phyloP scores from a whole-genome alignment of 2,888 invertebrate genomes.

The Megaustenia siamemsis region DNA sequence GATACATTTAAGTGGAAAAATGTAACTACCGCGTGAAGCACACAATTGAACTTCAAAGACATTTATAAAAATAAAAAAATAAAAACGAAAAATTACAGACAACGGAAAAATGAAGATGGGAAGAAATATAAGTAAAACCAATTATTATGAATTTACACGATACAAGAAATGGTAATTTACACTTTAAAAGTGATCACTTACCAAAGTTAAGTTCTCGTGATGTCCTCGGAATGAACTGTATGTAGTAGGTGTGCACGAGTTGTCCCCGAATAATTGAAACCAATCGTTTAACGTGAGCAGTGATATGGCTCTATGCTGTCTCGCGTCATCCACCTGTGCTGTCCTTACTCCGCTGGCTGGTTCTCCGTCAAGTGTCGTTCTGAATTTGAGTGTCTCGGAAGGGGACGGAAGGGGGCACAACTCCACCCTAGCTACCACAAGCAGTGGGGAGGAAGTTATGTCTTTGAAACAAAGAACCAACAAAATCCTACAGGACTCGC shows the following conservation, averaged over 20 bases:
- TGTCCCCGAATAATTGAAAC: neutral
- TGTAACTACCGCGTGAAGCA: no score
- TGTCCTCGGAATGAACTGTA: conserved; percentile 3
- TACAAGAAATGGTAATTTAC: neutral
- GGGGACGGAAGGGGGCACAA: neutral
- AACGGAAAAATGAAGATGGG: neutral
- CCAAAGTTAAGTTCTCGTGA: neutral
- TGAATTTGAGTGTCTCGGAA: neutral
- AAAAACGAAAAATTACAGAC: neutral
- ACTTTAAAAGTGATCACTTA: neutral
- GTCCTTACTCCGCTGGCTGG: conserved; percentile 8
- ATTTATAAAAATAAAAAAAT: neutral
- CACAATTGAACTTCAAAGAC: no score
- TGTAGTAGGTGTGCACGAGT: neutral
- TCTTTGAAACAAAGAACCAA: neutral
- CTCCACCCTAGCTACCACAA: neutral
- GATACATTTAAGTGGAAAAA: no score
- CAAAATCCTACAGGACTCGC: neutral
- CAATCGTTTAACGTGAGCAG: neutral
- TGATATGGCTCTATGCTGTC: neutral
- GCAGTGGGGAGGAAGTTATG: neutral
- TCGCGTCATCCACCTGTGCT: conserved; percentile 13
- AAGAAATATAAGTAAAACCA: no score
- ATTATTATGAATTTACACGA: no score
- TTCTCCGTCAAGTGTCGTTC: neutral